Evolutionary conservation across 2,888 invertebrate genomes (phyloP).

Genomic region (Noctua pronuba): DNA sequence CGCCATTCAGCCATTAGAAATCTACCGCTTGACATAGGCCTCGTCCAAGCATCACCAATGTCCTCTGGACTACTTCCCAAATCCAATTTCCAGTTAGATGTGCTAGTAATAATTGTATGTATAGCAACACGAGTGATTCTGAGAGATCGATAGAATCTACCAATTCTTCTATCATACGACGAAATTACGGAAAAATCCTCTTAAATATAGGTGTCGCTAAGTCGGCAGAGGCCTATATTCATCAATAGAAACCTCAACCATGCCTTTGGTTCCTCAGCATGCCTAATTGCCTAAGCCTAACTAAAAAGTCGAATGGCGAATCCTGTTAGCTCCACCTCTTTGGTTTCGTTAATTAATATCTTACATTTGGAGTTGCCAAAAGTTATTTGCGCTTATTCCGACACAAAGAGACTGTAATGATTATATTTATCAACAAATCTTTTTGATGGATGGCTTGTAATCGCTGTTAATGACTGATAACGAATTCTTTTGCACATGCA

Average conservation of each 20-base stretch:
- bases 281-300: not conserved
- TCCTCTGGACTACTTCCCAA: not conserved
- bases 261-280: not conserved
- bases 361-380: too few species aligned
- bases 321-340: not conserved
- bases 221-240: not conserved
- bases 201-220: not conserved
- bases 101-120: too few species aligned
- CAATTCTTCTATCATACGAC: not conserved
- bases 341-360: not conserved
- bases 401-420: slow-evolving; percentile 7
- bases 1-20: too few species aligned
- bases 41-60: not conserved
- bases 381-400: slow-evolving; percentile 3
- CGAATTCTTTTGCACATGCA: slow-evolving; percentile 20
- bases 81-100: too few species aligned
- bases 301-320: not conserved
- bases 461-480: slow-evolving; percentile 51
- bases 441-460: slow-evolving; percentile 38
- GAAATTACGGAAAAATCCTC: not conserved
- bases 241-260: not conserved
- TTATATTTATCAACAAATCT: slow-evolving; percentile 41
- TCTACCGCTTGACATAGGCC: not conserved
- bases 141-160: not conserved
- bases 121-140: not conserved